These are phyloP conservation scores for Gymnothorax javanicus DNA, from an alignment of 2,797 vertebrate species.

Conservation along the genomic window DNA sequence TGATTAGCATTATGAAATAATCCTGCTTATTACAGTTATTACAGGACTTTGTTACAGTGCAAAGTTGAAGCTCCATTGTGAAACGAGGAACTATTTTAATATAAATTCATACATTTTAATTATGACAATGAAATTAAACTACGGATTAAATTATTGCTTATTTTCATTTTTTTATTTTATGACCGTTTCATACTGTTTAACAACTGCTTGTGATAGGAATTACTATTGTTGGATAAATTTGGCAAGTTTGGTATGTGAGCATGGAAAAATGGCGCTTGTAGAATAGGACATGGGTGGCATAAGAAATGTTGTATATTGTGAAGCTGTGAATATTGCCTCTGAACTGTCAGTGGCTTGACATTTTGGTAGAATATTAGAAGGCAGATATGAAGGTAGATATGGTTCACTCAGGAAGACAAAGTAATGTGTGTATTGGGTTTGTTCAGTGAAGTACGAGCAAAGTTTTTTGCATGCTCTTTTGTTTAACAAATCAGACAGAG, in stretches of 20 bases:
- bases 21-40: too few relatives aligned
- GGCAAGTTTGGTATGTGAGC: not conserved
- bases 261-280: not conserved
- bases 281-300: not conserved
- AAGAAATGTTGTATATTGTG: not conserved
- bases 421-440: not conserved
- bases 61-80: too few relatives aligned
- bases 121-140: too few relatives aligned
- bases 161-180: too few relatives aligned
- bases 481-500: not conserved
- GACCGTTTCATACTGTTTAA: not conserved
- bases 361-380: not conserved
- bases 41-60: too few relatives aligned
- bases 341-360: not conserved
- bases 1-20: too few relatives aligned
- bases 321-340: not conserved
- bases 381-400: not conserved
- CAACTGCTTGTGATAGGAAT: not conserved
- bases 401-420: not conserved
- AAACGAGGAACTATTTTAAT: too few relatives aligned
- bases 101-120: too few relatives aligned
- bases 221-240: not conserved
- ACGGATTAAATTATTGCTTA: too few relatives aligned
- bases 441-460: not conserved
- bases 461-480: not conserved